Conservation (phyloP, 2,113 vertebrate genomes). For the Gadus macrocephalus region DNA sequence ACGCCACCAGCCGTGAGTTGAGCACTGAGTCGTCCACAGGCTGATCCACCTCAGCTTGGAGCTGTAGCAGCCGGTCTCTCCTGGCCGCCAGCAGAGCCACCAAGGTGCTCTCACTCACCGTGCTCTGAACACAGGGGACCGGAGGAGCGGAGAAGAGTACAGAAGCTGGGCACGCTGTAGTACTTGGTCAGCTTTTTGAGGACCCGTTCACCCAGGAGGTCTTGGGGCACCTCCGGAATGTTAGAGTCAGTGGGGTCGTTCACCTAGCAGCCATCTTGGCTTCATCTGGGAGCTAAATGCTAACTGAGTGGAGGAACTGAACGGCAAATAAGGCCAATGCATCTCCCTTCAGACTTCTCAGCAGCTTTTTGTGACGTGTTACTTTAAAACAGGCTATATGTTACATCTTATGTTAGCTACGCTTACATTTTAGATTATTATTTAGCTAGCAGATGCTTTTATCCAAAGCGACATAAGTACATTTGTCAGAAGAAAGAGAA, state of each 20-base stretch:
- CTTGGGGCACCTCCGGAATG: slow-evolving; percentile 73
- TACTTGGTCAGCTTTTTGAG: slow-evolving; percentile 89
- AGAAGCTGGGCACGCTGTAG: slow-evolving; percentile 87
- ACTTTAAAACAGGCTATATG: too few relatives aligned
- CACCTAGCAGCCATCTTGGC: too few relatives aligned
- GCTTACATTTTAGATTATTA: too few relatives aligned
- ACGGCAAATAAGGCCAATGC: not conserved
- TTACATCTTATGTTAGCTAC: too few relatives aligned
- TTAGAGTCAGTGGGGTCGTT: slow-evolving; percentile 24
- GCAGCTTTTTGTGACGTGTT: too few relatives aligned
- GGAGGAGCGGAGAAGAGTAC: slow-evolving; percentile 38
- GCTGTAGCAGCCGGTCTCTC: slow-evolving; percentile 85
- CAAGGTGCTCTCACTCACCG: slow-evolving; percentile 91
- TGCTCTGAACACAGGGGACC: slow-evolving; percentile 72
- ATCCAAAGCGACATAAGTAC: too few relatives aligned
- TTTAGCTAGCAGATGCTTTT: too few relatives aligned
- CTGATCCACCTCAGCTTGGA: slow-evolving; percentile 74
- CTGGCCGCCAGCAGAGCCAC: slow-evolving; percentile 87
- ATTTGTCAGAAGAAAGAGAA: too few relatives aligned
- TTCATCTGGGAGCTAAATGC: too few relatives aligned
- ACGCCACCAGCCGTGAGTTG: slow-evolving; percentile 85
- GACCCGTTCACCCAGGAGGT: slow-evolving; percentile 74
- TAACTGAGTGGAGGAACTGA: not conserved
- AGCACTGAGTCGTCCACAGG: slow-evolving; percentile 79
- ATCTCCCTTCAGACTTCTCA: not conserved